Evolutionary conservation across 2,888 invertebrate genomes (phyloP).

Genomic region (Lamproptera curius): DNA sequence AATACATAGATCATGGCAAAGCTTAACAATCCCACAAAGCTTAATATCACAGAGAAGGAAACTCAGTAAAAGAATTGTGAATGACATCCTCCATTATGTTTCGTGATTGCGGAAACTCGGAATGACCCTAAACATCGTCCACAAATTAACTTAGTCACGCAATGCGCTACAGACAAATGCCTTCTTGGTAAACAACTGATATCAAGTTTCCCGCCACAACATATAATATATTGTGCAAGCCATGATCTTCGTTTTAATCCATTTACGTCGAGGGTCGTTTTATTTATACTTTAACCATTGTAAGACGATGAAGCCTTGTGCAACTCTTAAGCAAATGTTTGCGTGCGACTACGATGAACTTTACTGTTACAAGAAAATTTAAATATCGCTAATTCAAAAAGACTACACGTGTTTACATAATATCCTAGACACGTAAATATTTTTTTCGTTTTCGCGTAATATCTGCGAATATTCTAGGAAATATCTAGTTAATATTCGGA

Average conservation of each 20-base stretch:
- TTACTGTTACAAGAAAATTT: no score
- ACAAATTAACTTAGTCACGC: constrained; percentile 53
- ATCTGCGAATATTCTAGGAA: no score
- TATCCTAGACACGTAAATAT: no score
- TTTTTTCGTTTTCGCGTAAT: no score
- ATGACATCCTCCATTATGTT: no score
- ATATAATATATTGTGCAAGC: constrained; percentile 14
- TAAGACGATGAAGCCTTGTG: constrained; percentile 13
- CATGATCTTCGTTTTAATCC: constrained; percentile 10
- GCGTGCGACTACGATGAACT: background rate
- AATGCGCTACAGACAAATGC: constrained; percentile 30
- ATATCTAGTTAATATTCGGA: no score
- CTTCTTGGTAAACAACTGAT: constrained; percentile 18
- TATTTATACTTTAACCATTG: constrained; percentile 6
- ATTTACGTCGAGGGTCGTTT: constrained; percentile 8
- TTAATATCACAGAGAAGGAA: no score
- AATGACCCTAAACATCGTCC: constrained; percentile 39
- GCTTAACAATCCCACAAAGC: no score
- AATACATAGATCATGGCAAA: no score
- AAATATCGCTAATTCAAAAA: no score
- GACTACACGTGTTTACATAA: no score
- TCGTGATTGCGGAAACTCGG: constrained; percentile 39
- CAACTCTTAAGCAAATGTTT: background rate
- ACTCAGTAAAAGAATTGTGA: no score
- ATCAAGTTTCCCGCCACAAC: constrained; percentile 13